Conservation (phyloP, 2,113 vertebrate species). For the Saguinus imperator region DNA sequence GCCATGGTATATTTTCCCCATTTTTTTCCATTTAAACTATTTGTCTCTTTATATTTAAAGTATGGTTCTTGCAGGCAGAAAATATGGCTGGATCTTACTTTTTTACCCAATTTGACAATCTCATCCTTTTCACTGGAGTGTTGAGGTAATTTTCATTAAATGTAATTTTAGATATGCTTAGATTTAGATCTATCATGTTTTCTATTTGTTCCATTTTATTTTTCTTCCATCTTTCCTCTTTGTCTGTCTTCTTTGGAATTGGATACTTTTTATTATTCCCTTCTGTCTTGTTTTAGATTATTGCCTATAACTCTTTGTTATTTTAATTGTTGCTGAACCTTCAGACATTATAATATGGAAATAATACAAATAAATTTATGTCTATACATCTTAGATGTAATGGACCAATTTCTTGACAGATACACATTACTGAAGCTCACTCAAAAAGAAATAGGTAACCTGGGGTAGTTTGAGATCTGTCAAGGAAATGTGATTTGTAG, state of each 20-base stretch:
- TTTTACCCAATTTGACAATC: background rate
- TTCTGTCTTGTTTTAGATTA: conserved; percentile 9
- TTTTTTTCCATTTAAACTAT: background rate
- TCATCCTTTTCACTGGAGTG: conserved; percentile 26
- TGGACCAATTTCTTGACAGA: background rate
- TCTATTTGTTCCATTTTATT: conserved; percentile 33
- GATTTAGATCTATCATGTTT: conserved; percentile 44
- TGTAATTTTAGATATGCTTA: background rate
- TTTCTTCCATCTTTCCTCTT: conserved; percentile 8
- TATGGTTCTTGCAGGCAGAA: background rate
- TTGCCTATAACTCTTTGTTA: background rate
- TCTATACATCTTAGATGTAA: background rate
- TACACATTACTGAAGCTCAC: background rate
- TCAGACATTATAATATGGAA: background rate
- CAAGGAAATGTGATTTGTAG: background rate
- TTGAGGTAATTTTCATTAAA: conserved; percentile 4
- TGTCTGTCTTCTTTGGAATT: background rate
- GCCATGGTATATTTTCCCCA: background rate
- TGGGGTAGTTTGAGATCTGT: background rate
- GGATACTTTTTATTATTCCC: background rate
- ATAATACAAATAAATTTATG: background rate
- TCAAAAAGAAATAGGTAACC: conserved; percentile 4
- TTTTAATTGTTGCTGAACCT: background rate
- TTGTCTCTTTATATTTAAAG: conserved; percentile 37
- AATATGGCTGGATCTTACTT: background rate